Evolutionary conservation across 1,140 invertebrate genomes (phyloP), one percentile per base, ranked within the genome.

Genomic region (Caenorhabditis latens): DNA sequence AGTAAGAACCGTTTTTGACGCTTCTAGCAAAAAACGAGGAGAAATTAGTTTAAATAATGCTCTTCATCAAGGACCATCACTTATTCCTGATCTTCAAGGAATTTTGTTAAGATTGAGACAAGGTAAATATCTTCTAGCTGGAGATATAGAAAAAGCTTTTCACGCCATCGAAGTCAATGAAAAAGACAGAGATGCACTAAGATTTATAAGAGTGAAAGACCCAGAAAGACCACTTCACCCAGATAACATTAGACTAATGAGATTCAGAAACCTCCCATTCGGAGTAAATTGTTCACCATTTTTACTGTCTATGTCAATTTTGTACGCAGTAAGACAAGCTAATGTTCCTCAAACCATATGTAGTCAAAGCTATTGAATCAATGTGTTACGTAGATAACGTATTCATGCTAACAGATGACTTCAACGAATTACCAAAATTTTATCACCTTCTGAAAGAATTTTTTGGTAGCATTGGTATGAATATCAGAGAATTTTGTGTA

Each of bases 141-240:
- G 58, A 8, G 58, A 63, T n/a, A 63, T 63, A 9, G 58, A 63
- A 32, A 63, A 63, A 32, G 58, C 58, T 63, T 63, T 63, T 32
- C 58, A 63, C 13, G 58, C 58, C 21, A 14, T 63, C 6, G 58
- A 63, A 63, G 58, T 63, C 5, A 63, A 63, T 9, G 58, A 63
- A 32, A 9, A 24, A 21, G 58, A 63, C 32, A 0, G 58, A 32
- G 58, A 63, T 32, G 58, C 58, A 6, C 21, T 63, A 32, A 24
- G 58, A 32, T 63, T 63, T 32, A 8, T 63, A 2, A 32, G 58
- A 21, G 7, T 63, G 13, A 63, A 4, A 9, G 21, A 63, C 24
- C 58, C 58, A 24, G 13, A 63, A 3, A n/a, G 13, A 2, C 24
- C 21, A 6, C n/a, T 9, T 9, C 6, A 19, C 14, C 19, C 13